Evolutionary conservation across 2,888 invertebrate species (phyloP).

Genomic region (Leistus spinibarbis): DNA sequence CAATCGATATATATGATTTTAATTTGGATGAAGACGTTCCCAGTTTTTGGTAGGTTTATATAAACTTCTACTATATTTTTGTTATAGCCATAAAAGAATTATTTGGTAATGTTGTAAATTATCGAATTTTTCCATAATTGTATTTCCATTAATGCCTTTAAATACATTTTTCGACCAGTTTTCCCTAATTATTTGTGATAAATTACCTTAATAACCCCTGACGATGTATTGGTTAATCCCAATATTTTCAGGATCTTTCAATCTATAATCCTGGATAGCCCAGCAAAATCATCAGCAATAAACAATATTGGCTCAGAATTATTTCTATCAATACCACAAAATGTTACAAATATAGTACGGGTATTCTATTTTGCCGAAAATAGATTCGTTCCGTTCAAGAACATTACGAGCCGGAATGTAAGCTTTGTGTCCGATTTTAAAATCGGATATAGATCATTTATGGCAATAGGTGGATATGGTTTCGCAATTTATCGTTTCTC

Average conservation of each 20-base stretch:
- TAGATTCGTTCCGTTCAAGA: conserved; percentile 47
- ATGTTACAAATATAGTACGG: conserved; percentile 43
- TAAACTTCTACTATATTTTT: too few species aligned
- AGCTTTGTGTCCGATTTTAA: conserved; percentile 51
- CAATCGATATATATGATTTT: conserved; percentile 53
- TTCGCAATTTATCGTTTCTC: conserved; percentile 51
- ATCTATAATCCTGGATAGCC: conserved; percentile 46
- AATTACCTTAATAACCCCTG: too few species aligned
- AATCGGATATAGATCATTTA: conserved; percentile 52
- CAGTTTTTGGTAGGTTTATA: conserved; percentile 53
- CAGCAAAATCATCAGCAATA: conserved; percentile 48
- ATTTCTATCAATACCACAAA: conserved; percentile 52
- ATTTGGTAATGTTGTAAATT: too few species aligned
- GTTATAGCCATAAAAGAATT: too few species aligned
- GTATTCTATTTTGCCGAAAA: conserved; percentile 48
- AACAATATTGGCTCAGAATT: conserved; percentile 45
- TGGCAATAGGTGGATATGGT: conserved; percentile 52
- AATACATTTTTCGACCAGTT: too few species aligned
- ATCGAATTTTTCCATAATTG: too few species aligned
- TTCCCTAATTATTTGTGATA: too few species aligned
- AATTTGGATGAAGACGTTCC: conserved; percentile 43
- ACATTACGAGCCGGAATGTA: conserved; percentile 47
- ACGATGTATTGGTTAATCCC: too few species aligned
- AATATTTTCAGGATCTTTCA: conserved; percentile 49
- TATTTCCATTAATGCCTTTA: too few species aligned